Evolutionary conservation across 2,888 invertebrate species (phyloP).

Genomic region (Hypercompe scribonia): DNA sequence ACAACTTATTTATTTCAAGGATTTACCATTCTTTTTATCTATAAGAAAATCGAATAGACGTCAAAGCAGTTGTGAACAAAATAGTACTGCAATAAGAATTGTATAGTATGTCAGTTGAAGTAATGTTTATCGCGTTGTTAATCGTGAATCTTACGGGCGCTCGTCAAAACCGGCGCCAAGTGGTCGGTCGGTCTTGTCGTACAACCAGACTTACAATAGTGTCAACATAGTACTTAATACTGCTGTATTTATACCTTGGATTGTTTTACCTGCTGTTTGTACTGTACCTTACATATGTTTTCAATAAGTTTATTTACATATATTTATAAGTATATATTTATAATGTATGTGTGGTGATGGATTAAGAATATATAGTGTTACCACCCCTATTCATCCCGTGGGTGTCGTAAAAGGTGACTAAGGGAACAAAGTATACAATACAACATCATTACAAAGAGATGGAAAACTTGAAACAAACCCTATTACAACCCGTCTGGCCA

Average conservation of each 20-base stretch:
- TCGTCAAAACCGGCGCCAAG: constrained; percentile 13
- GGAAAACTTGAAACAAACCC: too few relatives aligned
- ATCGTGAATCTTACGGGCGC: constrained; percentile 12
- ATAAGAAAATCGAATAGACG: not conserved
- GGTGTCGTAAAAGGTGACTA: too few relatives aligned
- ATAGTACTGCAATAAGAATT: not conserved
- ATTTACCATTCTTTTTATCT: too few relatives aligned
- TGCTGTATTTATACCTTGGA: not conserved
- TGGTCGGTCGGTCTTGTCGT: not conserved
- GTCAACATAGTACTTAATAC: not conserved
- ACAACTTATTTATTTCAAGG: too few relatives aligned
- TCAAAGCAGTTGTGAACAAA: too few relatives aligned
- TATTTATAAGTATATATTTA: not conserved
- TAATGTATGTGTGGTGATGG: too few relatives aligned
- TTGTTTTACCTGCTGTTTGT: not conserved
- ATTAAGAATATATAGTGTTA: too few relatives aligned
- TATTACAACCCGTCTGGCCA: too few relatives aligned
- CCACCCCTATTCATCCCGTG: too few relatives aligned
- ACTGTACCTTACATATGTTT: not conserved
- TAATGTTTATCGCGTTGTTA: constrained; percentile 15
- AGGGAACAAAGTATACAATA: too few relatives aligned
- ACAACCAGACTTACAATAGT: not conserved
- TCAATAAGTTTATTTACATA: not conserved
- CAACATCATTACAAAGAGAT: too few relatives aligned
- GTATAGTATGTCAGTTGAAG: constrained; percentile 4